These are phyloP conservation scores for Epinotia brunnichana DNA, from an alignment of 2,888 invertebrate genomes.

Conservation along the genomic window DNA sequence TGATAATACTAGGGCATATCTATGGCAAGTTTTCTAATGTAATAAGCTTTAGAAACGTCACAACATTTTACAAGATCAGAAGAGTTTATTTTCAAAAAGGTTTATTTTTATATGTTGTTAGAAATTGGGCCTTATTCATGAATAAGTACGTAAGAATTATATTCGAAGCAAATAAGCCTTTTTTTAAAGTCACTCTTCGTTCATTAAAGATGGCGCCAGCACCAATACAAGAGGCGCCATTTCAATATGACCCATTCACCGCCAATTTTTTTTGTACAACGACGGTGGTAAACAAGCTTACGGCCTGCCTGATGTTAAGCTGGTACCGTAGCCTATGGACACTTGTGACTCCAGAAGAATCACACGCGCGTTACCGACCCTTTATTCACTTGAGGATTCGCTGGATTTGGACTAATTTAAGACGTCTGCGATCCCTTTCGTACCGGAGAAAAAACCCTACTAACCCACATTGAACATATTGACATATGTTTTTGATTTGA, in stretches of 20 bases:
- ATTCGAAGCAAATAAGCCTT: neutral
- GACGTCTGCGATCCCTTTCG: neutral
- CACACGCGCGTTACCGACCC: no score
- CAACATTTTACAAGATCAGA: neutral
- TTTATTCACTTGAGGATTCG: no score
- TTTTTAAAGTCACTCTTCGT: neutral
- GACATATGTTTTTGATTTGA: neutral
- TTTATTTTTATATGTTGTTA: neutral
- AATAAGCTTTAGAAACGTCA: slow-evolving; percentile 8
- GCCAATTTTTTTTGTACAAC: no score
- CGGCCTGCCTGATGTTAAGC: no score
- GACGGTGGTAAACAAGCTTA: no score
- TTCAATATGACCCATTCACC: neutral
- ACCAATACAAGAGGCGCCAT: slow-evolving; percentile 16
- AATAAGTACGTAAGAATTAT: neutral
- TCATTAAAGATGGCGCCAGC: slow-evolving; percentile 16
- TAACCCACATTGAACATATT: no score
- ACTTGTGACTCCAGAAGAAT: no score
- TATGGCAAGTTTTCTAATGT: neutral
- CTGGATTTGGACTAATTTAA: slow-evolving; percentile 1
- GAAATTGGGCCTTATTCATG: neutral
- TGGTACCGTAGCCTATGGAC: no score
- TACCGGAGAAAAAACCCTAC: no score
- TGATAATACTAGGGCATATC: neutral
- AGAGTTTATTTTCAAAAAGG: neutral